Conservation (phyloP, 1,140 invertebrate species). For the Leguminivora glycinivorella region DNA sequence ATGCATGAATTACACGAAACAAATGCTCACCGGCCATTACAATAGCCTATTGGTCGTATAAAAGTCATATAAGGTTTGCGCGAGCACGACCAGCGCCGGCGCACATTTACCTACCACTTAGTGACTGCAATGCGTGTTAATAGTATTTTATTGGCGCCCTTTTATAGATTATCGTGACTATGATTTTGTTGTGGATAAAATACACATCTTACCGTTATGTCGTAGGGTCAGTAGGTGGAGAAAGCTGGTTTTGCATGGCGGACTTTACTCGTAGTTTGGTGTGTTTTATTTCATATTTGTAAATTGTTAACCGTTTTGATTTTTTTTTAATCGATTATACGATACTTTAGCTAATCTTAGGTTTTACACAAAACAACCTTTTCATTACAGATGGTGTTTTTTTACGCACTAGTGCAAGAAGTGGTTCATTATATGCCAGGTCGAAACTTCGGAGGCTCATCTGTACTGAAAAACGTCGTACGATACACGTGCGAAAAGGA, state of each 20-base stretch:
- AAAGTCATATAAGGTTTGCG: conserved; percentile 15
- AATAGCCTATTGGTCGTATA: background rate
- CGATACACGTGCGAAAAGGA: too few relatives aligned
- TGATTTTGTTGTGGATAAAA: conserved; percentile 28
- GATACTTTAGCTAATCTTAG: too few relatives aligned
- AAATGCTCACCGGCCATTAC: conserved; percentile 1
- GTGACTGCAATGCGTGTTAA: conserved; percentile 32
- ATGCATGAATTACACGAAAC: background rate
- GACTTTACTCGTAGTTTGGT: background rate
- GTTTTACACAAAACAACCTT: too few relatives aligned
- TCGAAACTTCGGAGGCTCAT: too few relatives aligned
- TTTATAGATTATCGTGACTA: conserved; percentile 32
- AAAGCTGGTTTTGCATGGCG: background rate
- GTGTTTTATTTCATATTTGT: background rate
- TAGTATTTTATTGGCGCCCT: conserved; percentile 31
- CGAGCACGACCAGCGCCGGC: background rate
- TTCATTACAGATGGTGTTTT: too few relatives aligned
- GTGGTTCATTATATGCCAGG: too few relatives aligned
- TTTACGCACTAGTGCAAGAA: too few relatives aligned
- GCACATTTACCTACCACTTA: conserved; percentile 16
- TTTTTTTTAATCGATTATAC: too few relatives aligned
- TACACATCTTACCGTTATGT: conserved; percentile 13
- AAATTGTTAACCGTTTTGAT: background rate
- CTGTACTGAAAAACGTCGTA: too few relatives aligned
- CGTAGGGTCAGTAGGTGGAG: background rate